Evolutionary conservation across 1,140 invertebrate species (phyloP).

Genomic region (Thalassaphorura encarpata): DNA sequence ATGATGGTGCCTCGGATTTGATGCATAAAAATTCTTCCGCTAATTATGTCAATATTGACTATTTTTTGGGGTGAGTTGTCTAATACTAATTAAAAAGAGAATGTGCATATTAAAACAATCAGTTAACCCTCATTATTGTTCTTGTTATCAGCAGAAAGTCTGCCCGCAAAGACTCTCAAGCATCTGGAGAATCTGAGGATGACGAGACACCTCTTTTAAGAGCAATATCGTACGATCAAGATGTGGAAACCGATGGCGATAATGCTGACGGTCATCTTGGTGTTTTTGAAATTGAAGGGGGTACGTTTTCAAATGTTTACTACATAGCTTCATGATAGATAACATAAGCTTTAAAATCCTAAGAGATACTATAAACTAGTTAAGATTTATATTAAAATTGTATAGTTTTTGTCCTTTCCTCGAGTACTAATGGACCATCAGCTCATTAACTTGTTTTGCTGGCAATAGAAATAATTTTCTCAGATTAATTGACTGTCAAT

Average conservation of each 20-base stretch:
- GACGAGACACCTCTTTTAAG: slow-evolving; percentile 36
- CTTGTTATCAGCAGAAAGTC: no score
- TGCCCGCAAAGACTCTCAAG: slow-evolving; percentile 29
- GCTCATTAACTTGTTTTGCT: background rate
- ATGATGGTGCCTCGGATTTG: slow-evolving; percentile 34
- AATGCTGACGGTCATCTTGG: background rate
- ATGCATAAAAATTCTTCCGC: slow-evolving; percentile 45
- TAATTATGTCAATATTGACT: slow-evolving; percentile 87
- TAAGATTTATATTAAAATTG: no score
- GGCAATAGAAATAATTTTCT: background rate
- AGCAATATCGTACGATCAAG: slow-evolving; percentile 33
- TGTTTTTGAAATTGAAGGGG: no score
- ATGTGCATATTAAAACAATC: slow-evolving; percentile 1
- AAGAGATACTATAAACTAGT: no score
- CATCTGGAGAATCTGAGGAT: slow-evolving; percentile 40
- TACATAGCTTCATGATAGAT: no score
- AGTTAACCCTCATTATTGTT: no score
- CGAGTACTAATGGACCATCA: no score
- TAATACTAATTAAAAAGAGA: background rate
- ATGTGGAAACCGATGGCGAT: background rate
- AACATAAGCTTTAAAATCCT: no score
- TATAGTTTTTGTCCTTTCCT: no score
- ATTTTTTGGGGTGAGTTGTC: slow-evolving; percentile 64
- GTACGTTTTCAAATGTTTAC: no score
- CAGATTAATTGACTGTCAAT: no score